A percentile compares a stretch with the other conserved stretches of the same genome.
Evolutionary conservation across 2,113 vertebrate species (phyloP).

Genomic region (Azemiops feae): DNA sequence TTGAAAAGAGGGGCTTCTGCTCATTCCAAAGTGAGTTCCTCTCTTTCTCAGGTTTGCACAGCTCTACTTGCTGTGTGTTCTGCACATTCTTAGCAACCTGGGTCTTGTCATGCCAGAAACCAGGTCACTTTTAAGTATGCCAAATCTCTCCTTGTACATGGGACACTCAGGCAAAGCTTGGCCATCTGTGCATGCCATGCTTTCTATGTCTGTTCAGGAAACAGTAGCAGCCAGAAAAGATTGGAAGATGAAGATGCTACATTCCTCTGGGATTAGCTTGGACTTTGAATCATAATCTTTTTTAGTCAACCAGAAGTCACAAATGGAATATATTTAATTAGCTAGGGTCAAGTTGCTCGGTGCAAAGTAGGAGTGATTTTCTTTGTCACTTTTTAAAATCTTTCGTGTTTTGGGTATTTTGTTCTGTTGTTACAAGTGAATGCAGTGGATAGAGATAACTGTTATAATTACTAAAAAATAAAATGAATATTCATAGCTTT

Average conservation of each 20-base stretch:
- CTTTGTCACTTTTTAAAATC: conserved; percentile 49
- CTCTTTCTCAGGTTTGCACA: not conserved
- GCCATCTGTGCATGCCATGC: conserved; percentile 22
- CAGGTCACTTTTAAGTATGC: conserved; percentile 7
- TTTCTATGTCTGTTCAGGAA: not conserved
- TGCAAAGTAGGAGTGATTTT: conserved; percentile 23
- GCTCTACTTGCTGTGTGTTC: not conserved
- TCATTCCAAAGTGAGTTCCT: not conserved
- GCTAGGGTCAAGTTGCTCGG: conserved; percentile 36
- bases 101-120: not conserved
- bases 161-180: conserved; percentile 23
- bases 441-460: conserved; percentile 63
- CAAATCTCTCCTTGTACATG: conserved; percentile 7
- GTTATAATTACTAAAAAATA: conserved; percentile 57
- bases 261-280: conserved; percentile 13
- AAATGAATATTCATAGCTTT: conserved; percentile 38
- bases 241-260: not conserved
- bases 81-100: conserved; percentile 36
- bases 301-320: conserved; percentile 19
- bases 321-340: conserved; percentile 10
- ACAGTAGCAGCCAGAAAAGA: not conserved
- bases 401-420: conserved; percentile 43
- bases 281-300: not conserved
- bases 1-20: not conserved
- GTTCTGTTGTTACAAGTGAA: conserved; percentile 49